Base-by-base conservation (phyloP, 1,140 invertebrate genomes). In the Helicoverpa armigera region DNA sequence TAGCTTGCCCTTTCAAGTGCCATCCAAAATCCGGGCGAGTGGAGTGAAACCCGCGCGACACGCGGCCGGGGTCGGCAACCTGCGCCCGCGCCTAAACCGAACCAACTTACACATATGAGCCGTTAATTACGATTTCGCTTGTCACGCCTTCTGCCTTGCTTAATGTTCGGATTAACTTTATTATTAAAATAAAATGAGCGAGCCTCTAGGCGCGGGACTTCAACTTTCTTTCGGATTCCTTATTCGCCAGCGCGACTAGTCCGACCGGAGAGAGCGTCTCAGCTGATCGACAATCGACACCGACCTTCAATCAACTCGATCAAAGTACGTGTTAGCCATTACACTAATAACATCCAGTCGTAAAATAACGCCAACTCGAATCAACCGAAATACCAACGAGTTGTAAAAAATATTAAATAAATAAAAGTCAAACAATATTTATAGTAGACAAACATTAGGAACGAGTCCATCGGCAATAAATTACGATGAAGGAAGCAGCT, bases 91-190 rank as follows among this genome's bases (percentile, higher is more conserved):
- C 74, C 77, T 67, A 73, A 63, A 73, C 78, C 76, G 16, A 83
- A 80, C 67, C 83, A 61, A 65, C 81, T 81, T 87, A 86, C 82
- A 89, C 85, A 89, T 89, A 86, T 79, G 74, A 85, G 80, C 77
- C 85, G 86, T 89, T 92, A 93, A 93, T 93, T 93, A 89, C 89
- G 83, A 86, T 91, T 90, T 93, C 87, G 91, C 88, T 87, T 91
- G 91, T 94, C 92, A 94, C 91, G 92, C 85, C 78, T 87, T 84
- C 86, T 92, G 92, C 82, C 84, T 87, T 88, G 85, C 87, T 90
- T 92, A 92, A 94, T 92, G 92, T 92, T 85, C 83, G 86, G 75
- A 82, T 87, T 86, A 86, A 83, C 80, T 89, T 90, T 87, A 84
- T 85, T 86, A 81, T 84, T 83, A 79, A 79, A 79, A 83, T 83